A percentile compares a stretch with the other conserved stretches of the same genome.
These are phyloP conservation scores for Drosophila novamexicana DNA, from an alignment of 1,140 invertebrate species.

Conservation along the genomic window DNA sequence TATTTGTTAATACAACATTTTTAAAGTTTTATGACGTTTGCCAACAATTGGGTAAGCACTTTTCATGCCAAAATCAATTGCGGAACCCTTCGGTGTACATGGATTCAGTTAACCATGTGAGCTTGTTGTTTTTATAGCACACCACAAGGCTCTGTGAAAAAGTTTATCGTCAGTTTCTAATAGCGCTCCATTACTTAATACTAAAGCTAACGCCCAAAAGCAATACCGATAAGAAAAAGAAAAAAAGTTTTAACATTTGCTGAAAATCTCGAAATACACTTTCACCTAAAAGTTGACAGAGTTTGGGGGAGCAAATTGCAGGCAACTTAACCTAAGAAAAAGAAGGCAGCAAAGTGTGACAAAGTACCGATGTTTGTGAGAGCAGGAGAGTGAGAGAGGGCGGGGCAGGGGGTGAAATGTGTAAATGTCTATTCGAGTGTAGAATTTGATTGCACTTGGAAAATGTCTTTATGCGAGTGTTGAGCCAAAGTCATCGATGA, in stretches of 20 bases:
- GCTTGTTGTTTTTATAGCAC: slow-evolving; percentile 29
- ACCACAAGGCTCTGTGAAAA: slow-evolving; percentile 31
- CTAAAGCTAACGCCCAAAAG: slow-evolving; percentile 54
- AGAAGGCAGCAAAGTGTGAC: slow-evolving; percentile 67
- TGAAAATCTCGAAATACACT: slow-evolving; percentile 65
- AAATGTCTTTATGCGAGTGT: slow-evolving; percentile 78
- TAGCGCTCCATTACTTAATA: slow-evolving; percentile 72
- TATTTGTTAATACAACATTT: slow-evolving; percentile 1
- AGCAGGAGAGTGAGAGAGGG: not conserved
- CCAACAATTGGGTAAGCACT: slow-evolving; percentile 13
- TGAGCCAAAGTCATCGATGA: slow-evolving; percentile 63
- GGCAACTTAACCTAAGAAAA: slow-evolving; percentile 24
- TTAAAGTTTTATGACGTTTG: slow-evolving; percentile 17
- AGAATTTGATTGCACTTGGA: slow-evolving; percentile 81
- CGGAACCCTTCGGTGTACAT: slow-evolving; percentile 10
- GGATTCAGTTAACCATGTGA: slow-evolving; percentile 10
- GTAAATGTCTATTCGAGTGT: slow-evolving; percentile 79
- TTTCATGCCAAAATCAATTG: slow-evolving; percentile 15
- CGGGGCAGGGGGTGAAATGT: slow-evolving; percentile 23
- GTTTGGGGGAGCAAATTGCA: slow-evolving; percentile 54
- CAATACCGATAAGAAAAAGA: slow-evolving; percentile 54
- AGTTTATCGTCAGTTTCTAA: slow-evolving; percentile 43
- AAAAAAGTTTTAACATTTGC: slow-evolving; percentile 61
- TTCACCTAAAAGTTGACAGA: slow-evolving; percentile 78
- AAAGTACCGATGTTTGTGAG: slow-evolving; percentile 51